Conservation (phyloP, 2,113 vertebrate genomes). For the Sceloporus undulatus region DNA sequence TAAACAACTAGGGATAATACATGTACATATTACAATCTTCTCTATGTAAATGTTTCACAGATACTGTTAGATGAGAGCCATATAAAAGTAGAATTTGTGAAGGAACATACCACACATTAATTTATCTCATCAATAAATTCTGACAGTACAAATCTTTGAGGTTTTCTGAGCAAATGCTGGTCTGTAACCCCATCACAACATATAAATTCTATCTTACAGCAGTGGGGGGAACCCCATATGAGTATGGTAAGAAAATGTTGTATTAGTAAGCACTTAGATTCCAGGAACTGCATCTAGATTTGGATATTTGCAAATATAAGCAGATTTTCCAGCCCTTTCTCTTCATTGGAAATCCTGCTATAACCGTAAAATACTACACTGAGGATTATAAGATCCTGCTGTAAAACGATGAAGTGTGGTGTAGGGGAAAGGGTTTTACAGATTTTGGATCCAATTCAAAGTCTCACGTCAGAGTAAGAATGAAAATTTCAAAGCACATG, state of each 20-base stretch:
- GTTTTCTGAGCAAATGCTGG: neutral
- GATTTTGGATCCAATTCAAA: neutral
- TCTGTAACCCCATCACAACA: neutral
- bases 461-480: constrained; percentile 31
- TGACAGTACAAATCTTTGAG: neutral
- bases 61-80: neutral
- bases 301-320: neutral
- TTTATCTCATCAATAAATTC: neutral
- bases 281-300: neutral
- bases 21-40: constrained; percentile 54
- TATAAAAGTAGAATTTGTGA: constrained; percentile 7
- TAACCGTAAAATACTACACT: neutral
- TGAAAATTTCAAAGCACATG: constrained; percentile 35
- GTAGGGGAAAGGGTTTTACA: neutral
- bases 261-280: neutral
- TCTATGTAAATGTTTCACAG: constrained; percentile 40
- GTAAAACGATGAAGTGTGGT: neutral
- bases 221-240: neutral
- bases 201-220: neutral
- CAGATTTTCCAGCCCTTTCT: neutral
- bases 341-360: neutral
- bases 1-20: neutral
- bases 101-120: neutral
- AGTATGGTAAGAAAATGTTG: neutral
- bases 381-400: neutral